A percentile compares a stretch with the other conserved stretches of the same genome.
phyloP scores from a whole-genome alignment of 2,113 vertebrate species.

The Vanacampus margaritifer region DNA sequence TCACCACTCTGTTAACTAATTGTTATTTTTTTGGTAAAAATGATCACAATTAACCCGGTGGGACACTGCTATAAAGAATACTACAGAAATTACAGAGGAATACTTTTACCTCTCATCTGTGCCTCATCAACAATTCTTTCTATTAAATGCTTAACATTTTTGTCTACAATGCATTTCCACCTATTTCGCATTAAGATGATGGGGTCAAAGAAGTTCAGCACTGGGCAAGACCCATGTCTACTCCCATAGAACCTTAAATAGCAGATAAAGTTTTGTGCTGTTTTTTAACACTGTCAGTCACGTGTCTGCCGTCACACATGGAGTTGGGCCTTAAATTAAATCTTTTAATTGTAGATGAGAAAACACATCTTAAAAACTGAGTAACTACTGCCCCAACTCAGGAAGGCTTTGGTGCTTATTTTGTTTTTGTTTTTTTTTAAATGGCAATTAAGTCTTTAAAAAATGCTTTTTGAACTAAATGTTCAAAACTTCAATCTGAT shows the following conservation, averaged over 20 bases:
- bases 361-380: background rate
- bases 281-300: background rate
- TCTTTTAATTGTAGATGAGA: background rate
- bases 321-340: background rate
- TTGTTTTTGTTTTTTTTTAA: background rate
- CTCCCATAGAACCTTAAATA: background rate
- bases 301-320: background rate
- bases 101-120: background rate
- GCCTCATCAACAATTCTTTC: background rate
- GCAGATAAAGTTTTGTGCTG: background rate
- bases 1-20: background rate
- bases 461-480: background rate
- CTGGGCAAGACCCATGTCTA: background rate
- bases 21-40: background rate
- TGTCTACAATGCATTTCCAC: background rate
- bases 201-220: conserved; percentile 2
- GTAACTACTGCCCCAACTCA: background rate
- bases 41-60: background rate
- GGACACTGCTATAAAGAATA: background rate
- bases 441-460: too few relatives aligned
- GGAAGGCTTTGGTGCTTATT: background rate
- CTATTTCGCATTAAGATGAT: background rate
- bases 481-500: background rate
- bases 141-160: background rate
- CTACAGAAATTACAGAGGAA: background rate